A percentile compares a stretch with the other conserved stretches of the same genome.
phyloP scores from a whole-genome alignment of 2,797 vertebrate species.

The Sebastes kiyomatsui region DNA sequence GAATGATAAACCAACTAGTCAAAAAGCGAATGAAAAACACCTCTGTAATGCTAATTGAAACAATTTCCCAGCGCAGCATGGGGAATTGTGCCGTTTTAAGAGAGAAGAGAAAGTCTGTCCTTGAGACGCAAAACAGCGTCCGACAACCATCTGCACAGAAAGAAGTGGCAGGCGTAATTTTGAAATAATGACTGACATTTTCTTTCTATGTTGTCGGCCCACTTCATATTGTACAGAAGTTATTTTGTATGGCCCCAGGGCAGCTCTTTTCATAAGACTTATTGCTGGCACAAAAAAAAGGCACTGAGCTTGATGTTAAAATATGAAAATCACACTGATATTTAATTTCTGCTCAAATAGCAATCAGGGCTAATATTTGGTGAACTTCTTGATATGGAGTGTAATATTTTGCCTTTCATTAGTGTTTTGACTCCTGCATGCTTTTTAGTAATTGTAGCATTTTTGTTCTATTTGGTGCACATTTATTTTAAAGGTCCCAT shows the following conservation, averaged over 20 bases:
- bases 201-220: constrained; percentile 37
- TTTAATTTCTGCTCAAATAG: neutral
- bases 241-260: constrained; percentile 27
- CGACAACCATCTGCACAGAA: constrained; percentile 8
- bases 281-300: constrained; percentile 22
- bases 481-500: neutral
- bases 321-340: constrained; percentile 32
- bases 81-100: constrained; percentile 31
- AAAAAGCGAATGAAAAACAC: constrained; percentile 60
- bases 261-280: constrained; percentile 22
- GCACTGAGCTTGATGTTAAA: constrained; percentile 5
- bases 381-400: neutral
- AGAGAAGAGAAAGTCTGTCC: constrained; percentile 31
- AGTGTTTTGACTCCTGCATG: neutral
- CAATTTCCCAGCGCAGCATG: constrained; percentile 39
- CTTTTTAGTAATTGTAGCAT: neutral
- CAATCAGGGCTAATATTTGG: neutral
- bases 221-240: constrained; percentile 49
- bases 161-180: constrained; percentile 23
- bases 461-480: neutral
- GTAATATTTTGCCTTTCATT: neutral
- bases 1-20: constrained; percentile 66
- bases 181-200: constrained; percentile 52
- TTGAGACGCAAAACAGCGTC: constrained; percentile 19
- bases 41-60: constrained; percentile 71